Conservation (phyloP, 2,113 vertebrate genomes). For the Candoia aspera region DNA sequence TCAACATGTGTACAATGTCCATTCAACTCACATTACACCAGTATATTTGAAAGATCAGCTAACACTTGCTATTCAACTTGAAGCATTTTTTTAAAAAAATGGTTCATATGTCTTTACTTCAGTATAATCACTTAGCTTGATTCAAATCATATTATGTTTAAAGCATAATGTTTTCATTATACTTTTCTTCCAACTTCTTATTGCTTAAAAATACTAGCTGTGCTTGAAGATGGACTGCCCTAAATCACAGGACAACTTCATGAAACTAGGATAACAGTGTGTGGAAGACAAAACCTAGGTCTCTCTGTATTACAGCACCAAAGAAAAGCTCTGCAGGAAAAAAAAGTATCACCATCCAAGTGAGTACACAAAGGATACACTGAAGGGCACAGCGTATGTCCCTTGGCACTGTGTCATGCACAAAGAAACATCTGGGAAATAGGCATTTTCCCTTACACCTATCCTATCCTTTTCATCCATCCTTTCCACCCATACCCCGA, state of each 20-base stretch:
- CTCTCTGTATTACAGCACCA: constrained; percentile 50
- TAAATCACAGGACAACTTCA: constrained; percentile 34
- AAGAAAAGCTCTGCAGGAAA: constrained; percentile 35
- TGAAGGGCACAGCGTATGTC: constrained; percentile 18
- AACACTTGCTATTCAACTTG: neutral
- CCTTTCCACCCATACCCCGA: constrained; percentile 21
- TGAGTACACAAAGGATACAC: neutral
- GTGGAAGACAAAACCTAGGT: constrained; percentile 61
- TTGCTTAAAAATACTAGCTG: constrained; percentile 64
- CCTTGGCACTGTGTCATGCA: neutral
- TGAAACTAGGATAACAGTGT: constrained; percentile 42
- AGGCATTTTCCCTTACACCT: constrained; percentile 11
- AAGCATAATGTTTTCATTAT: constrained; percentile 13
- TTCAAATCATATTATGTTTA: neutral
- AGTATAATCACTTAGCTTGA: constrained; percentile 26
- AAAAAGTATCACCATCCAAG: neutral
- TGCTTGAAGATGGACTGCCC: constrained; percentile 51
- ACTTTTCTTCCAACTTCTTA: constrained; percentile 55
- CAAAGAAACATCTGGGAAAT: constrained; percentile 10
- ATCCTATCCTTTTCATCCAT: constrained; percentile 15
- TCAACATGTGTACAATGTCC: neutral
- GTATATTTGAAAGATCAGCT: neutral
- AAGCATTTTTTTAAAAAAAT: neutral
- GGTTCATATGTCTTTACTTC: constrained; percentile 15
- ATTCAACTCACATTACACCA: neutral